Base-by-base conservation (phyloP, 2,113 vertebrate genomes). In the Centropus unirufus region DNA sequence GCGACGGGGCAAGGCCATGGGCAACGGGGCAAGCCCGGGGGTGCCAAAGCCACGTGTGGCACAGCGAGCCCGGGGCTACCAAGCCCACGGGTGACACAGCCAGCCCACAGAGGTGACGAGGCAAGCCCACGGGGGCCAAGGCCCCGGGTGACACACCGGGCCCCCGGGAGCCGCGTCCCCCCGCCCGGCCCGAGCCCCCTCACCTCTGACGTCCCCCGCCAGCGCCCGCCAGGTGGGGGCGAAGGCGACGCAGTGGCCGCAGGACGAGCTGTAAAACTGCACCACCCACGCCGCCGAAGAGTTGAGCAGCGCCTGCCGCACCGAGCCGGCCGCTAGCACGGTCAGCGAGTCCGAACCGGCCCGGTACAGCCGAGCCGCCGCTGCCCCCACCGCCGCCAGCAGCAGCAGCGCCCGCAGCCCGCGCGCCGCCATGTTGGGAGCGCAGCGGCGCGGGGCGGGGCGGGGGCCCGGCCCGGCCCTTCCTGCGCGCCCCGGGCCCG, bases 191-290 rank as follows among this genome's bases (percentile, higher is more conserved):
- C 46, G 18, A 18, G 46, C 19, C 9, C 32, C 74, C 97, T 96
- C 96, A 99, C 99, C 99, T 98, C 97, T 98, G 67, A 99, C 98
- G 91, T 99, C 99, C 36, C 94, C 97, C 14, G 98, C 99, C 97
- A 99, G 96, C 16, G 97, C 98, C 91, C 98, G 98, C 99, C 99
- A 99, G 55, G 98, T 99, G 95, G 98, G 98, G 83, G 99, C 99
- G 97, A 99, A 99, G 97, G 98, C 98, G 97, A 99, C 95, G 97
- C 99, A 99, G 98, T 99, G 99, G 59, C 99, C 99, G 88, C 99
- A 99, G 98, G 99, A 99, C 78, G 99, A 99, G 30, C 99, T 99
- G 97, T 98, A 99, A 96, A 99, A 99, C 98, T 99, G 99, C 95
- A 99, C 93, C 42, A 99, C 95, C 99, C 99, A 99, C 89, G 99